Conservation (phyloP, 2,113 vertebrate species). For the Anoplopoma fimbria region DNA sequence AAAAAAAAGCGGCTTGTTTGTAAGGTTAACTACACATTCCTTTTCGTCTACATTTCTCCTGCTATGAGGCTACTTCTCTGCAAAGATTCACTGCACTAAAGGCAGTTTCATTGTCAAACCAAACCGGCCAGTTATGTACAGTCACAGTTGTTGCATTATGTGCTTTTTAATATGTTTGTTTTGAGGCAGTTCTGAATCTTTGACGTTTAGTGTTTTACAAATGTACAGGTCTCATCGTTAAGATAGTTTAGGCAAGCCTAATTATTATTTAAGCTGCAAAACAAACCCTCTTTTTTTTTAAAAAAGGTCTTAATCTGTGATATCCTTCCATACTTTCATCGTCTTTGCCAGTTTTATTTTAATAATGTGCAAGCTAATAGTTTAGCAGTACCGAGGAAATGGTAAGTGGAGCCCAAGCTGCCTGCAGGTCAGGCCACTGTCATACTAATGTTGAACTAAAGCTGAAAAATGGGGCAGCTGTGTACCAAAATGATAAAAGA, state of each 20-base stretch:
- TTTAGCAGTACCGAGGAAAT: conserved; percentile 43
- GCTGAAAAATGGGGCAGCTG: neutral
- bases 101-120: conserved; percentile 11
- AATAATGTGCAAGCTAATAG: conserved; percentile 21
- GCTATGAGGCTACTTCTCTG: conserved; percentile 54
- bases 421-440: conserved; percentile 74
- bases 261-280: neutral
- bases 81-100: conserved; percentile 53
- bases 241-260: neutral
- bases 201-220: conserved; percentile 1
- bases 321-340: neutral
- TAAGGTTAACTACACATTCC: conserved; percentile 62
- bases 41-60: conserved; percentile 57
- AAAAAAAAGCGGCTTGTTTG: neutral
- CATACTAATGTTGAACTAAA: conserved; percentile 31
- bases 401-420: conserved; percentile 67
- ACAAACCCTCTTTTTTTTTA: neutral
- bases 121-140: conserved; percentile 51
- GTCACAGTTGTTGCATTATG: conserved; percentile 65
- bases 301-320: neutral
- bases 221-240: neutral
- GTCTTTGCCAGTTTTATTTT: conserved; percentile 20
- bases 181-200: conserved; percentile 55
- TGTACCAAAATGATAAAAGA: conserved; percentile 26
- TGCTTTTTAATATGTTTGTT: conserved; percentile 42